Evolutionary conservation across 2,113 vertebrate genomes (phyloP).

Genomic region (Ovis canadensis): DNA sequence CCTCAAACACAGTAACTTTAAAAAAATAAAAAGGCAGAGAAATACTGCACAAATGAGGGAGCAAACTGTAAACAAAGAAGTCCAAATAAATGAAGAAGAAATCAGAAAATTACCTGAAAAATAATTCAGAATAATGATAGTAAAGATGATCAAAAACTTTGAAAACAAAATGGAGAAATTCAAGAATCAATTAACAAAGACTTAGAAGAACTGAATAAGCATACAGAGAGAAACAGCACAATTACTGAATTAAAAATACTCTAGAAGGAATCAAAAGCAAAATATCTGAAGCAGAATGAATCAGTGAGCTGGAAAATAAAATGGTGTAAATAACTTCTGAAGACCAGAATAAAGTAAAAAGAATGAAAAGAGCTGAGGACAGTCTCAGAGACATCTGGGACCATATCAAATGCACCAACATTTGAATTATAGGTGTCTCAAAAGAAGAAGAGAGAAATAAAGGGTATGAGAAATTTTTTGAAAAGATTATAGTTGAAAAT

Average conservation of each 20-base stretch:
- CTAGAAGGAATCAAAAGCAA: background rate
- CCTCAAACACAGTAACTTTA: background rate
- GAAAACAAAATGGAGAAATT: background rate
- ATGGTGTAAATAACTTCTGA: background rate
- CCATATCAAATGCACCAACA: background rate
- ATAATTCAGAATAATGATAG: background rate
- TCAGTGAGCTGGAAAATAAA: background rate
- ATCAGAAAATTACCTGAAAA: background rate
- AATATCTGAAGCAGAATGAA: background rate
- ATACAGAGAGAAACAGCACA: background rate
- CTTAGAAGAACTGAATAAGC: background rate
- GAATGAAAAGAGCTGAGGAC: background rate
- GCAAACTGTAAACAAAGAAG: background rate
- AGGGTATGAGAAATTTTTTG: background rate
- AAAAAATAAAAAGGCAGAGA: background rate
- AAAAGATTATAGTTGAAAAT: background rate
- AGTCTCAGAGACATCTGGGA: background rate
- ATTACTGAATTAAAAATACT: background rate
- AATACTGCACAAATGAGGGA: background rate
- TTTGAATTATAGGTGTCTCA: background rate
- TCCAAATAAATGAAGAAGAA: background rate
- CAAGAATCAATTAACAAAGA: background rate
- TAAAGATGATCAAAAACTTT: background rate
- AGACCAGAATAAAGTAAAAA: background rate
- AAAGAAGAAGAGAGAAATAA: background rate